A percentile compares a stretch with the other conserved stretches of the same genome.
Evolutionary conservation across 2,797 vertebrate genomes (phyloP).

Genomic region (Acanthis flammea): DNA sequence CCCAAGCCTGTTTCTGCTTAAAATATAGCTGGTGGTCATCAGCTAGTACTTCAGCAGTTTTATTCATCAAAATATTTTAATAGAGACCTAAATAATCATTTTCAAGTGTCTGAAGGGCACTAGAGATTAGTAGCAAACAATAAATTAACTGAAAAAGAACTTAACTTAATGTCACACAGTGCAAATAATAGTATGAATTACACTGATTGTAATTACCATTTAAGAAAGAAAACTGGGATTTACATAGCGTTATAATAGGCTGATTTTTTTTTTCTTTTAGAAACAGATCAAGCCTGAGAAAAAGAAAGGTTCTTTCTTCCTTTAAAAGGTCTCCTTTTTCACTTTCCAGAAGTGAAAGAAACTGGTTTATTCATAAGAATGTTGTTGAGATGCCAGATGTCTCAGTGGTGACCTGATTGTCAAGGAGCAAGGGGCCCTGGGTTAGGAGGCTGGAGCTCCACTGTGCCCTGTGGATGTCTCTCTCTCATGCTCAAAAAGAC

Average conservation of each 20-base stretch:
- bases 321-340: not conserved
- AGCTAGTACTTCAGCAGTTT: not conserved
- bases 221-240: constrained; percentile 18
- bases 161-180: constrained; percentile 17
- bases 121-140: constrained; percentile 51
- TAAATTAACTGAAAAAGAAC: constrained; percentile 45
- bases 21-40: constrained; percentile 37
- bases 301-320: not conserved
- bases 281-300: not conserved
- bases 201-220: constrained; percentile 18
- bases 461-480: not conserved
- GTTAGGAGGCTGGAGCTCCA: not conserved
- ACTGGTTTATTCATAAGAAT: not conserved
- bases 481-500: rapidly evolving
- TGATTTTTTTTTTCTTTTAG: not conserved
- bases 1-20: not conserved
- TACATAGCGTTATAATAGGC: not conserved
- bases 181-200: constrained; percentile 33
- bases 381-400: not conserved
- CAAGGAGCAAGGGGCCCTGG: not conserved
- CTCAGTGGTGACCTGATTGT: not conserved
- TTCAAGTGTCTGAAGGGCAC: constrained; percentile 50
- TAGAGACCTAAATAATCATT: constrained; percentile 29
- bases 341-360: not conserved
- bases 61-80: constrained; percentile 64